Percentiles rank a stretch among this genome's conserved stretches.
Evolutionary conservation across 2,113 vertebrate genomes (phyloP).

Genomic region (Neodon shergylaensis): DNA sequence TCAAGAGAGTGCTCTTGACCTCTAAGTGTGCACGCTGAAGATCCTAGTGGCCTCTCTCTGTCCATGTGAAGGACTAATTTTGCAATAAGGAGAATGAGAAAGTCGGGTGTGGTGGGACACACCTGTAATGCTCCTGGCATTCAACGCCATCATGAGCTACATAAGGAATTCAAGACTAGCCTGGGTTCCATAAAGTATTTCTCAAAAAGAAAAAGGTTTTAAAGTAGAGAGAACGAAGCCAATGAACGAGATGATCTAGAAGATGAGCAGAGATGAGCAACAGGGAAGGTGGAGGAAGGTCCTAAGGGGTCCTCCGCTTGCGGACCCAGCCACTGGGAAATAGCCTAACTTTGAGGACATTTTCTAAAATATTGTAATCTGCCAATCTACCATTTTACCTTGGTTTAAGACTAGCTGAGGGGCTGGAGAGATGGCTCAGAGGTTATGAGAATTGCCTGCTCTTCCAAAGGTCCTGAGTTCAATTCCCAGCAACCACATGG

Average conservation of each 20-base stretch:
- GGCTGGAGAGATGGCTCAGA: too few species aligned
- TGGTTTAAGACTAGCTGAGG: slow-evolving; percentile 48
- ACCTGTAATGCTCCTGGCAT: background rate
- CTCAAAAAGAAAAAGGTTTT: background rate
- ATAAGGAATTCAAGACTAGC: background rate
- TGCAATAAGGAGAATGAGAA: background rate
- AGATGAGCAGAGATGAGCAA: background rate
- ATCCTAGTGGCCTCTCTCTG: background rate
- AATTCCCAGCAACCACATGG: too few species aligned
- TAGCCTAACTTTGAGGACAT: slow-evolving; percentile 25
- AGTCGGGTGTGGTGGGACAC: background rate
- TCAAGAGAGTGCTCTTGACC: background rate
- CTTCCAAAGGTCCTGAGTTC: too few species aligned
- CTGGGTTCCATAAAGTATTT: background rate
- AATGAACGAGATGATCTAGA: background rate
- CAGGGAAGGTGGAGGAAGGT: background rate
- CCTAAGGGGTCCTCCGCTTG: background rate
- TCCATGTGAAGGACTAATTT: background rate
- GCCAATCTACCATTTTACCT: slow-evolving; percentile 1
- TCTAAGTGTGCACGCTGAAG: background rate
- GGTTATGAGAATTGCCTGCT: too few species aligned
- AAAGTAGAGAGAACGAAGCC: slow-evolving; percentile 7
- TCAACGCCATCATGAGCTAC: background rate
- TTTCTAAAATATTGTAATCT: slow-evolving; percentile 7
- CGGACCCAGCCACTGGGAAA: background rate